Base-by-base conservation (phyloP, 92 coral and sea anemone genomes). In the Bergia sp. region DNA sequence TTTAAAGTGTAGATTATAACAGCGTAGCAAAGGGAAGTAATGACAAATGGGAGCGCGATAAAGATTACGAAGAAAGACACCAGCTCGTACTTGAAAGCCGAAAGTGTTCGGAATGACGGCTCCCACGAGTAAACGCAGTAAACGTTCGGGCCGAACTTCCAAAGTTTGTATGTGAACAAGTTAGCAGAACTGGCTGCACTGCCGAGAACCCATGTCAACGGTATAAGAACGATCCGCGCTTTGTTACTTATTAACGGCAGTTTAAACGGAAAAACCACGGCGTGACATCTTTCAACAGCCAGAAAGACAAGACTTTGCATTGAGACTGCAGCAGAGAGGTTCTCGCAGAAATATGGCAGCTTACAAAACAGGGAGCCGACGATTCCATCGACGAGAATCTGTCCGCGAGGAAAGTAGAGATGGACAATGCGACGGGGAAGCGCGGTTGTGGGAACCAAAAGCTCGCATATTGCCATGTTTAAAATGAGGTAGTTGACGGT, bases 381-480 rank as follows among this genome's bases (percentile, higher is more conserved):
- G 21, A 13, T 49, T 37, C 87, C 87, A 29, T 50, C 69, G 21
- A 84, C 78, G 2, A 42, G 66, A 13, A 69, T 41, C 37, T 44
- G 38, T 21, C 86, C 64, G 2, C 23, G 38, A 2, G 87, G 87
- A 50, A 1, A 45, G 15, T 71, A 84, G 10, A 84, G 66, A 29
- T 79, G 77, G 23, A 36, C 23, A 37, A 84, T 84, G 50, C 79
- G 87, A 15, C 87, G 87, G 13, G 87, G 87, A 43, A 84, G 50
- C 9, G 55, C 87, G 1, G 67, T 43, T n/a, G 72, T 16, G 5
- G 87, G 87, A 11, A 84, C 79, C 78, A 84, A 37, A 0, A 84
- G 65, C 23, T 84, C 87, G 43, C 78, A 84, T 15, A 84, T 72
- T 71, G 87, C 87, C 87, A 84, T 84, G n/a, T 84, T 84, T 15